Evolutionary conservation across 2,797 vertebrate genomes (phyloP), one percentile per base, ranked within the genome.

Genomic region (Paedocypris micromegethes): DNA sequence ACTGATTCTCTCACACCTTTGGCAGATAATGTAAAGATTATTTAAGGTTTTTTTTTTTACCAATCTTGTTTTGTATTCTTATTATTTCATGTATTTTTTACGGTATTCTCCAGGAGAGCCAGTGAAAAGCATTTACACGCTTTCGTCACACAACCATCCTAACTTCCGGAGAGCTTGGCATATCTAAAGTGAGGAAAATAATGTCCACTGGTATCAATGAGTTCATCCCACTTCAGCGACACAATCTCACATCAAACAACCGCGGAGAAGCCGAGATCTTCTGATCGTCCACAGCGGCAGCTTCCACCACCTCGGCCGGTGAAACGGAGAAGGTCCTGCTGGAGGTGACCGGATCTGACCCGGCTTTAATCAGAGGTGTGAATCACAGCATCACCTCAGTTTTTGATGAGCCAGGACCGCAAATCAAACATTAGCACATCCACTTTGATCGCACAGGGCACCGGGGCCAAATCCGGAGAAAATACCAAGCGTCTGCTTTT

Each of bases 301-400:
- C 44, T 44, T 58, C 55, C 54, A 63, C 66, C 62, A 62, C 40
- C 55, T 8, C n/a, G 46, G 44, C 47, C 41, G 0, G 5, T 46
- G 43, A 55, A 44, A n/a, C 9, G 4, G 2, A 6, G 42, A 40
- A 8, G 5, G 50, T 45, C 23, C 23, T 23, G 23, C 23, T 23
- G 8, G 23, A 58, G 43, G 58, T 70, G 60, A 49, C 39, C 2
- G n/a, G 43, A 41, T 50, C 9, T 9, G 48, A 55, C 23, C 5
- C 37, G 40, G 42, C 46, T 69, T 72, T 66, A 66, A 66, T 73
- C 57, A 68, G 39, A 71, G 37, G 47, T 66, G 58, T 66, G 60
- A 73, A 62, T 39, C n/a, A 9, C 7, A 50, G 55, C 47, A 46
- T 48, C 46, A 40, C 47, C 57, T 55, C 23, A 8, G 2, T 44